These are phyloP conservation scores for Hemicordylus capensis DNA, from an alignment of 2,113 vertebrate species.

Conservation along the genomic window DNA sequence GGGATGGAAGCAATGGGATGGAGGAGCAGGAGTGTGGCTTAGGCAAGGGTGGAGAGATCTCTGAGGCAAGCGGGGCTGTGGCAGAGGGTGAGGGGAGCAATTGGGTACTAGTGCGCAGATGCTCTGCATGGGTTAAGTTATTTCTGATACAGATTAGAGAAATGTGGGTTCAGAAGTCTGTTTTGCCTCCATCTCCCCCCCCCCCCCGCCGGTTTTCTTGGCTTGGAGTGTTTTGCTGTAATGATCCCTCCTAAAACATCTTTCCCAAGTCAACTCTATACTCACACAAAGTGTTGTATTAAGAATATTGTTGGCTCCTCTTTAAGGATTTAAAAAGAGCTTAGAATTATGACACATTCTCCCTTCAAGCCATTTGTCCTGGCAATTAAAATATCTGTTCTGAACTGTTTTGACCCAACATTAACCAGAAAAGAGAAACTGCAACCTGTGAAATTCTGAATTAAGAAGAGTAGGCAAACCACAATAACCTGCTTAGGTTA, in stretches of 20 bases:
- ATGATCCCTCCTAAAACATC: not conserved
- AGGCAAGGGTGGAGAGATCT: no score
- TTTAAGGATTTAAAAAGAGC: not conserved
- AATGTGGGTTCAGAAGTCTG: not conserved
- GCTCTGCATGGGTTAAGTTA: no score
- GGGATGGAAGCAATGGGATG: no score
- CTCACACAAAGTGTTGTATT: not conserved
- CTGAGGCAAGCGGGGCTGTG: no score
- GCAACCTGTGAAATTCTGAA: not conserved
- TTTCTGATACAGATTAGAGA: no score
- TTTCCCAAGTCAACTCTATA: not conserved
- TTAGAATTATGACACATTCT: not conserved
- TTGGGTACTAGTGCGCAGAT: no score
- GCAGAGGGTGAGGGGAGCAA: no score
- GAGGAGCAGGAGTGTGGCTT: no score
- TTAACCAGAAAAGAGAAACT: not conserved
- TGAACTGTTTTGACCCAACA: not conserved
- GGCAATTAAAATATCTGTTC: not conserved
- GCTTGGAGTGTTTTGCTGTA: not conserved
- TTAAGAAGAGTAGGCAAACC: not conserved
- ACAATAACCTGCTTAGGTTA: not conserved
- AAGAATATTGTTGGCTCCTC: not conserved
- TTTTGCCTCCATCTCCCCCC: not conserved
- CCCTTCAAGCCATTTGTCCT: not conserved
- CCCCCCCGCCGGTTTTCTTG: no score